Evolutionary conservation across 2,113 vertebrate genomes (phyloP).

Genomic region (Chlorodrepanis virens): DNA sequence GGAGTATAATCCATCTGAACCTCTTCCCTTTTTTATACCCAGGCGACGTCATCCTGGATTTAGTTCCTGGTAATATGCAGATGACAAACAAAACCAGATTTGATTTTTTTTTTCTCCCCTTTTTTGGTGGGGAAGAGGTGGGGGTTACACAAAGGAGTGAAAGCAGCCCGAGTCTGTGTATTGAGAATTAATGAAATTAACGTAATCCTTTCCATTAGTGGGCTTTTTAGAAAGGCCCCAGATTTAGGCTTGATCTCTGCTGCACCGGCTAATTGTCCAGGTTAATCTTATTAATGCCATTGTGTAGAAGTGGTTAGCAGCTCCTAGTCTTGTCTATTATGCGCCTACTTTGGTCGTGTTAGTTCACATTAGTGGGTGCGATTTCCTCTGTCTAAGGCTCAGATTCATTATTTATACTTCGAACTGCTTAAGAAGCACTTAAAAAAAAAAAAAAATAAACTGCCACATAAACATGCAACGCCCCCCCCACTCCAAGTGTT

Average conservation of each 20-base stretch:
- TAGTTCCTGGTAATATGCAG: constrained; percentile 78
- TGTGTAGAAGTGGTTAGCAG: constrained; percentile 72
- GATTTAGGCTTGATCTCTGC: constrained; percentile 56
- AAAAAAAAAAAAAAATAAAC: not conserved
- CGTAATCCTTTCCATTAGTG: constrained; percentile 84
- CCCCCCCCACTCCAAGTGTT: not conserved
- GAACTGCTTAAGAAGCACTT: not conserved
- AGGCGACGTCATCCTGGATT: constrained; percentile 89
- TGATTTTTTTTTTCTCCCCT: constrained; percentile 64
- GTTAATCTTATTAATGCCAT: constrained; percentile 88
- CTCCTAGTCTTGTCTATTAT: constrained; percentile 42
- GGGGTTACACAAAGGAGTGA: constrained; percentile 66
- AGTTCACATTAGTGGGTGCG: constrained; percentile 64
- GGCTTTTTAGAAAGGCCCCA: constrained; percentile 46
- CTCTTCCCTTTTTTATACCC: constrained; percentile 87
- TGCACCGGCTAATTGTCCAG: constrained; percentile 74
- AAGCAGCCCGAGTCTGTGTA: constrained; percentile 78
- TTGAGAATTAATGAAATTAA: constrained; percentile 95
- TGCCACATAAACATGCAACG: not conserved
- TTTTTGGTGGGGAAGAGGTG: constrained; percentile 24
- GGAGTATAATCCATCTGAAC: constrained; percentile 73
- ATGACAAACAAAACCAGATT: constrained; percentile 82
- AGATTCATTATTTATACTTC: constrained; percentile 46
- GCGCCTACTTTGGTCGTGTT: constrained; percentile 58
- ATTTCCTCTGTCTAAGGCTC: constrained; percentile 67